phyloP scores from a whole-genome alignment of 2,113 vertebrate genomes.

The Grammomys dolichurus region DNA sequence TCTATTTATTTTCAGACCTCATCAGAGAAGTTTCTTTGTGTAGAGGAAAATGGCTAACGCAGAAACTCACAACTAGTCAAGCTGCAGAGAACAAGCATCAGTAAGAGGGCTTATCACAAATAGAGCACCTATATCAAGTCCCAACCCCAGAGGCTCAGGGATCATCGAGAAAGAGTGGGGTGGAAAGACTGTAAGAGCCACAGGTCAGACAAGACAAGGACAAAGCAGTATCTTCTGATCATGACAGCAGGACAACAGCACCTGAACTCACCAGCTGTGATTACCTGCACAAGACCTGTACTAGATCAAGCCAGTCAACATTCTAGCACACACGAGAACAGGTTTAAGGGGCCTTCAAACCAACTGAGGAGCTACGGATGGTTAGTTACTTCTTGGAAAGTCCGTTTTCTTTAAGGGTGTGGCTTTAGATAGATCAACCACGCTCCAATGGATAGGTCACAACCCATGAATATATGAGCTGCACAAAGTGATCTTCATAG shows the following conservation, averaged over 20 bases:
- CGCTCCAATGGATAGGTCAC: no score
- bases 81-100: no score
- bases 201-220: neutral
- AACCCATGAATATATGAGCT: neutral
- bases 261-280: neutral
- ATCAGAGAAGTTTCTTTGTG: neutral
- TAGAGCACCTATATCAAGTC: neutral
- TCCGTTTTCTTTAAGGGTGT: neutral
- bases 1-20: neutral
- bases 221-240: neutral
- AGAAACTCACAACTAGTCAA: neutral
- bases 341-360: neutral
- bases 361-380: neutral
- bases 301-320: neutral
- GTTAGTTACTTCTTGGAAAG: neutral
- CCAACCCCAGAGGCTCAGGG: neutral
- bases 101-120: neutral
- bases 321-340: neutral
- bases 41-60: neutral
- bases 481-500: neutral
- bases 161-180: neutral
- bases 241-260: neutral
- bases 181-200: neutral
- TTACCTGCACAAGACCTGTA: neutral
- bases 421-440: neutral